These are phyloP conservation scores for Notospermus geniculatus DNA, from an alignment of 1,140 invertebrate species.

Conservation along the genomic window DNA sequence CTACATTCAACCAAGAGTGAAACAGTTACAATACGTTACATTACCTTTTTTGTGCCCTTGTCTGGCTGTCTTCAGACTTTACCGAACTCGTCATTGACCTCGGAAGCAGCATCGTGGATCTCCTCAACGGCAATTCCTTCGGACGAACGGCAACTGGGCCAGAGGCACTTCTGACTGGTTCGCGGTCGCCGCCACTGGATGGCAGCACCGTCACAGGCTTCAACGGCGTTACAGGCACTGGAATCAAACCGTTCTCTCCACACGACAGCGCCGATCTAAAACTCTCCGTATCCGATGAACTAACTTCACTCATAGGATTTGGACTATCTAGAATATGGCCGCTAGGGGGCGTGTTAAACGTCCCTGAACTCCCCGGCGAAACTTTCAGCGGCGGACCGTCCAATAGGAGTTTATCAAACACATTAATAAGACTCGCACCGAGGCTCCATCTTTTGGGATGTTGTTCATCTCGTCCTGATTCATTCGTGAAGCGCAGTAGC, in stretches of 20 bases:
- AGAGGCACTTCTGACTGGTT: too few relatives aligned
- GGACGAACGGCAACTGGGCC: too few relatives aligned
- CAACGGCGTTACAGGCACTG: too few relatives aligned
- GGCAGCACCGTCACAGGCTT: too few relatives aligned
- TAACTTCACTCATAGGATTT: neutral
- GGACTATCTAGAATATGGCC: neutral
- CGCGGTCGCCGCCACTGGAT: too few relatives aligned
- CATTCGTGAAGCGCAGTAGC: neutral
- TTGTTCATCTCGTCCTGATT: neutral
- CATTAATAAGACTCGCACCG: conserved; percentile 2
- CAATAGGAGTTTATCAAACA: conserved; percentile 6
- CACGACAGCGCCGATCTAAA: neutral
- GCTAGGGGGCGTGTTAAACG: neutral
- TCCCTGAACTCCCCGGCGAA: neutral
- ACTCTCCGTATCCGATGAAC: neutral
- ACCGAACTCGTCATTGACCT: too few relatives aligned
- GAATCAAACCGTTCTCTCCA: neutral
- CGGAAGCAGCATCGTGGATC: too few relatives aligned
- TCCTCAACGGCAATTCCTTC: too few relatives aligned
- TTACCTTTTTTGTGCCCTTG: too few relatives aligned
- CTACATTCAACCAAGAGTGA: neutral
- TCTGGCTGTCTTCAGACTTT: too few relatives aligned
- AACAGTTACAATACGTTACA: too few relatives aligned
- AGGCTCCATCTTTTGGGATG: conserved; percentile 6
- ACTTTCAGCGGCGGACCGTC: neutral